phyloP scores from a whole-genome alignment of 2,888 invertebrate species.

The Hirtodrosophila cameraria region DNA sequence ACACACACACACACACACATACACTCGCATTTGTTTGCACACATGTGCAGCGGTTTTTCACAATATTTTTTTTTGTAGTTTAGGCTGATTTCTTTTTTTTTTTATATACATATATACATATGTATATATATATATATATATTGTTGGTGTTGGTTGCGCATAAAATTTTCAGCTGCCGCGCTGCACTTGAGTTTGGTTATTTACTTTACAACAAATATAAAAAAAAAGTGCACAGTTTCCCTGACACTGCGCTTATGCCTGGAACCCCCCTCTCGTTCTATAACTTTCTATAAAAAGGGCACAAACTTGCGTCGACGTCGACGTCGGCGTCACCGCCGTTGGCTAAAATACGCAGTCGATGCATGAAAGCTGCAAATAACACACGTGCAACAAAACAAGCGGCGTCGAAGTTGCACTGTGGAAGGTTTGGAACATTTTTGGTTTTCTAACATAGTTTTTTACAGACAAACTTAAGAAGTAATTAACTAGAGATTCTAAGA shows the following conservation, averaged over 20 bases:
- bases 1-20: constrained; percentile 10
- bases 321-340: constrained; percentile 37
- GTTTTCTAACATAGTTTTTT: no score
- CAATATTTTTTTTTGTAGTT: constrained; percentile 35
- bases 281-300: constrained; percentile 26
- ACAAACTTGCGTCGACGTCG: constrained; percentile 38
- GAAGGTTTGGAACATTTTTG: no score
- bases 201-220: no score
- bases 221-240: constrained; percentile 17
- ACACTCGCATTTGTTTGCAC: constrained; percentile 27
- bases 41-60: constrained; percentile 52
- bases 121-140: constrained; percentile 9
- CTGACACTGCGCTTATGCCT: neutral
- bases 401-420: no score
- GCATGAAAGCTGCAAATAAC: constrained; percentile 76
- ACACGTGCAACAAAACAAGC: constrained; percentile 28
- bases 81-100: constrained; percentile 34
- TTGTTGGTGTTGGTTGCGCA: constrained; percentile 41
- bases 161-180: constrained; percentile 53
- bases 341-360: constrained; percentile 74
- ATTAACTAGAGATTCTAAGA: no score
- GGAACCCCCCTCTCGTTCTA: neutral
- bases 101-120: no score
- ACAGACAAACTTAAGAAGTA: no score
- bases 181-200: constrained; percentile 57